phyloP scores from a whole-genome alignment of 2,113 vertebrate genomes.

The Oceanites oceanicus region DNA sequence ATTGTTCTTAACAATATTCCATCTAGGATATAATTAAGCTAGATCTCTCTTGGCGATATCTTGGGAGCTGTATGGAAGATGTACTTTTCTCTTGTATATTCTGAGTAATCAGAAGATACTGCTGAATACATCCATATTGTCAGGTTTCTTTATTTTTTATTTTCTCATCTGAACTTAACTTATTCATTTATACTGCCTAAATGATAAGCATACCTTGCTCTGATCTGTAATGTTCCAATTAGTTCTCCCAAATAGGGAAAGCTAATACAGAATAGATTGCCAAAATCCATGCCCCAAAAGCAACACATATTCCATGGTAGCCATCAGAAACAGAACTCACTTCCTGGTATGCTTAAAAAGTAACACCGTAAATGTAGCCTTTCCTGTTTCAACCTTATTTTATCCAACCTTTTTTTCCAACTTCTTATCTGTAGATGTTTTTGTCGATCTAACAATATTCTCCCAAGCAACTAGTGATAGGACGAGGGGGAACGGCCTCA shows the following conservation, averaged over 20 bases:
- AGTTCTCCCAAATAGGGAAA: background rate
- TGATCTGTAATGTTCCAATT: background rate
- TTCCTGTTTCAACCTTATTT: background rate
- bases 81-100: slow-evolving; percentile 9
- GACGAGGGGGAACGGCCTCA: too few relatives aligned
- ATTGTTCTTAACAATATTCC: slow-evolving; percentile 51
- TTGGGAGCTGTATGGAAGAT: background rate
- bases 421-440: background rate
- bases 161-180: background rate
- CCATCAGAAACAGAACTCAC: background rate
- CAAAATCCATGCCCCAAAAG: background rate
- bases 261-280: background rate
- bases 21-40: background rate
- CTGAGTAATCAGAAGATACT: slow-evolving; percentile 1
- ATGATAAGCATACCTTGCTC: background rate
- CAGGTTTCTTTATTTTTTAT: background rate
- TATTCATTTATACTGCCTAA: background rate
- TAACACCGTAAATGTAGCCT: background rate
- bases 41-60: slow-evolving; percentile 12
- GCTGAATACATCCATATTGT: background rate
- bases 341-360: background rate
- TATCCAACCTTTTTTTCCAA: background rate
- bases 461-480: too few relatives aligned
- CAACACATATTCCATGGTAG: background rate
- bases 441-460: background rate